Percentiles rank a stretch among this genome's conserved stretches.
Conservation (phyloP, 2,797 vertebrate species). For the Pangasius krempfi region DNA sequence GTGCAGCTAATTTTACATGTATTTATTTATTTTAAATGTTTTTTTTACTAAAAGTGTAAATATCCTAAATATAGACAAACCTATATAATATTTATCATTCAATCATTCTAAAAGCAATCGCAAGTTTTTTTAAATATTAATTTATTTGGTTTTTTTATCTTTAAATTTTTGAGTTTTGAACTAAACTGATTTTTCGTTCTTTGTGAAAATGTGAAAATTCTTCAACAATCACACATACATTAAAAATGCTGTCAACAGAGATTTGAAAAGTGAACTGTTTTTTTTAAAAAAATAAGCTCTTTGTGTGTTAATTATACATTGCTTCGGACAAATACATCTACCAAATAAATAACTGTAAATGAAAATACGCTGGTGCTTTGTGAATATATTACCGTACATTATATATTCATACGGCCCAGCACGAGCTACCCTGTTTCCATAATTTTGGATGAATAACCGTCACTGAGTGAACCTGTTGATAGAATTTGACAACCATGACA, state of each 20-base stretch:
- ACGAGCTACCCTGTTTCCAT: slow-evolving; percentile 2
- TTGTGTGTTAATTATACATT: background rate
- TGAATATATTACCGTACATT: background rate
- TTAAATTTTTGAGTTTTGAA: background rate
- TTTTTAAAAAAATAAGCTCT: background rate
- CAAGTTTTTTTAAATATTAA: background rate
- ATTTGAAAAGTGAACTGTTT: background rate
- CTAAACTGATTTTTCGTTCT: background rate
- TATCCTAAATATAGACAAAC: no score
- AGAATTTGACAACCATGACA: slow-evolving; percentile 56
- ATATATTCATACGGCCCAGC: background rate
- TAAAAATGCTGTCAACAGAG: background rate
- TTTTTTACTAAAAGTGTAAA: background rate
- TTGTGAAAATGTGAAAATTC: background rate
- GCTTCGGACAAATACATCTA: background rate
- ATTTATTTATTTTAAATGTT: background rate
- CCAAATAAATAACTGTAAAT: background rate
- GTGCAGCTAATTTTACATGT: background rate
- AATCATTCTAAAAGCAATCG: background rate
- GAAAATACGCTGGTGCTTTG: background rate
- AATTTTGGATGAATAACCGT: slow-evolving; percentile 43
- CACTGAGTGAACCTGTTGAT: slow-evolving; percentile 50
- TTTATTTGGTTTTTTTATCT: background rate
- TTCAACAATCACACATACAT: background rate
- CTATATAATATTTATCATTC: background rate